Evolutionary conservation across 2,113 vertebrate species (phyloP).

Genomic region (Polyodon spathula): DNA sequence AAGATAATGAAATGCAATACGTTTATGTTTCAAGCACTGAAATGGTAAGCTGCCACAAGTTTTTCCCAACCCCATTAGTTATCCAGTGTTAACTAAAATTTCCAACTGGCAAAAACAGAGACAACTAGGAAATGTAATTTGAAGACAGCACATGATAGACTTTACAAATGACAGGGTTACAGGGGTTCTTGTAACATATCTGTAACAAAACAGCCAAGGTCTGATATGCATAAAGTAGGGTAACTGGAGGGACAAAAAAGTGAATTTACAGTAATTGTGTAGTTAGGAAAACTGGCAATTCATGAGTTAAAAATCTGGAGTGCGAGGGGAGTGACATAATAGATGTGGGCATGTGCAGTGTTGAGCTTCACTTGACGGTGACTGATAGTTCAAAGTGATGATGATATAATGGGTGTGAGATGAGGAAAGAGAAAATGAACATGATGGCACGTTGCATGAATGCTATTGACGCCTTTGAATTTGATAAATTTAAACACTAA

Average conservation of each 20-base stretch:
- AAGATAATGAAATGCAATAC: neutral
- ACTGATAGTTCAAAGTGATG: constrained; percentile 8
- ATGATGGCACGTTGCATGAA: constrained; percentile 3
- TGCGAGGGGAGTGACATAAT: constrained; percentile 4
- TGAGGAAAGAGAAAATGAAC: neutral
- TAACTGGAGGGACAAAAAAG: too few relatives aligned
- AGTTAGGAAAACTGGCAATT: too few relatives aligned
- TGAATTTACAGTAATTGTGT: too few relatives aligned
- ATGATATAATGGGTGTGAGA: constrained; percentile 5
- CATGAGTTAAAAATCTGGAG: neutral
- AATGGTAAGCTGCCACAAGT: constrained; percentile 36
- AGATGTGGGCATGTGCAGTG: neutral
- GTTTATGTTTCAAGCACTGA: constrained; percentile 23
- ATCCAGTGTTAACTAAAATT: constrained; percentile 28
- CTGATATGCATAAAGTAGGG: too few relatives aligned
- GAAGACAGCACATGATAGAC: neutral
- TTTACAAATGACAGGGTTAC: too few relatives aligned
- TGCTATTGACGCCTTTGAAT: constrained; percentile 4
- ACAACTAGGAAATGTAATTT: constrained; percentile 38
- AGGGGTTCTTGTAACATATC: neutral
- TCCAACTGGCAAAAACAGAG: constrained; percentile 45
- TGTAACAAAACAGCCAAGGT: neutral
- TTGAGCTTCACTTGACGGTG: neutral
- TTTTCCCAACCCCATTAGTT: constrained; percentile 22
- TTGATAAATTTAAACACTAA: neutral